Evolutionary conservation across 1,140 invertebrate species (phyloP), one percentile per base, ranked within the genome.

Genomic region (Zaprionus africanus): DNA sequence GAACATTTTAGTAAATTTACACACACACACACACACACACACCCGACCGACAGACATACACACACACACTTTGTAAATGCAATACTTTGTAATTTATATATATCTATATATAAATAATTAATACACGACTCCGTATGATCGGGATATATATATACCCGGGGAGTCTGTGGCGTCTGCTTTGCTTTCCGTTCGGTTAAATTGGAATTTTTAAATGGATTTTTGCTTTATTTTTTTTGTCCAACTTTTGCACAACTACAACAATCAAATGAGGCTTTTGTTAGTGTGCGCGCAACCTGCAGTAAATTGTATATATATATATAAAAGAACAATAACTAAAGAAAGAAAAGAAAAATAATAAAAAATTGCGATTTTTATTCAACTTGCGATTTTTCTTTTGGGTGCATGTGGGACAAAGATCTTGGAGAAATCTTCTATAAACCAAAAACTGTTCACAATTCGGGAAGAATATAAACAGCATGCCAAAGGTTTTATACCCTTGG

Each of bases 1-100:
- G 43, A 81, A 65, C 60, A 67, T 82, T 79, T 78, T 87, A 87
- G 83, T 67, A 78, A 83, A 83, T 81, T 81, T 87, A 82, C 62
- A 79, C 34, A 67, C 26, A 78, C 36, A 67, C 26, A 78, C 36
- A 75, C 24, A 78, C 26, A 78, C 43, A 75, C 24, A 78, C 22
- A 22, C 22, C 22, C 22, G 22, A 69, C 43, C 54, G 54, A 64
- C 71, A 67, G 51, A 58, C 36, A 69, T 63, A 22, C 31, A 67
- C 36, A 49, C n/a, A 76, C 41, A 43, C 34, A 60, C 11, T 46
- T 54, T 76, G 73, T 70, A 76, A 60, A 60, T 76, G 59, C 53
- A 71, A 43, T 70, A 71, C 24, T 41, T 70, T 64, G 73, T 76
- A 76, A 76, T 70, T 70, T 78, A 68, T 63, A 75, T 65, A 61